phyloP scores from a whole-genome alignment of 2,797 vertebrate genomes.

The Alouatta caraya region DNA sequence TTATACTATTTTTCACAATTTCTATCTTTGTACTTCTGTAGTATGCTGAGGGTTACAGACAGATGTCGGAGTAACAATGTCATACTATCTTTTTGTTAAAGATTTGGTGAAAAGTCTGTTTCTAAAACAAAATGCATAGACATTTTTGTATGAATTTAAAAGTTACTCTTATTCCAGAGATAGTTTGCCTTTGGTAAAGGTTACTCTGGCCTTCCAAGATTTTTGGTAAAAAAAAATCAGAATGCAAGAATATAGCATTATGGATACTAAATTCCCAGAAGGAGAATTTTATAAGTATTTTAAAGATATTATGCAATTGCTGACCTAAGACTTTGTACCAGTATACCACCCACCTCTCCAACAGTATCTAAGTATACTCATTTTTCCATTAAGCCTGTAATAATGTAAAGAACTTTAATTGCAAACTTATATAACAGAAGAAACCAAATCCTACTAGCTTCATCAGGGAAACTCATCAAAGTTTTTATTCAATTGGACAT shows the following conservation, averaged over 20 bases:
- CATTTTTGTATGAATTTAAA: background rate
- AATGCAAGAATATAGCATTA: background rate
- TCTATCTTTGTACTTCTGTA: background rate
- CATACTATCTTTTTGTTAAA: background rate
- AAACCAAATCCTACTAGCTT: background rate
- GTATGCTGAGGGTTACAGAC: background rate
- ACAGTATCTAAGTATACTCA: background rate
- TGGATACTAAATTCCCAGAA: background rate
- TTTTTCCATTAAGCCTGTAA: background rate
- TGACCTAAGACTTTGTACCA: background rate
- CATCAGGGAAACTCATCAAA: background rate
- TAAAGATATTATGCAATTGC: background rate
- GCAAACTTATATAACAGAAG: background rate
- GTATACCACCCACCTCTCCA: background rate
- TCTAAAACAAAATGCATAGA: background rate
- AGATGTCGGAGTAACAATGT: background rate
- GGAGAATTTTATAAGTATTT: background rate
- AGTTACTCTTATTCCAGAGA: background rate
- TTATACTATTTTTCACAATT: background rate
- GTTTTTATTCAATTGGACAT: background rate
- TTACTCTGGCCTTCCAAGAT: background rate
- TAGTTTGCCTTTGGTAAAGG: background rate
- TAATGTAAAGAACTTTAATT: background rate
- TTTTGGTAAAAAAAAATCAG: background rate
- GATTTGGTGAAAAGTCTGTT: background rate